Evolutionary conservation across 2,113 vertebrate species (phyloP).

Genomic region (human): DNA sequence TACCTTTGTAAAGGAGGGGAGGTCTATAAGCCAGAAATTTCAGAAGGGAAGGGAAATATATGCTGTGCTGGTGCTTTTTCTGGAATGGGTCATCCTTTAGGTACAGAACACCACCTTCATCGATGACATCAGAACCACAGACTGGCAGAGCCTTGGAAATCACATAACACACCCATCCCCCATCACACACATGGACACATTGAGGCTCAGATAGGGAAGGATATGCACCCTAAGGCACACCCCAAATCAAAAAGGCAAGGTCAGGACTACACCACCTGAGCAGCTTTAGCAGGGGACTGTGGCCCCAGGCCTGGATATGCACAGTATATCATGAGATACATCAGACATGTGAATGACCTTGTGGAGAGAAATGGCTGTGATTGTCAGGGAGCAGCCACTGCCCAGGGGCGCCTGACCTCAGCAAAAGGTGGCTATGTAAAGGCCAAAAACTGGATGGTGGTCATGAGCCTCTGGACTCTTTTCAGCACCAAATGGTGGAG

Average conservation of each 20-base stretch:
- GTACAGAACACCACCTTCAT: background rate
- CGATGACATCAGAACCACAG: background rate
- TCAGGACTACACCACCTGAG: background rate
- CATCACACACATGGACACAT: background rate
- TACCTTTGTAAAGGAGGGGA: background rate
- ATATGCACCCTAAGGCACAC: background rate
- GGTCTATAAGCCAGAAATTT: background rate
- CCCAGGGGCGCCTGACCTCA: conserved; percentile 44
- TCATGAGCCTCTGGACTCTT: conserved; percentile 54
- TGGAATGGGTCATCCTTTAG: background rate
- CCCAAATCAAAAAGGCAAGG: background rate
- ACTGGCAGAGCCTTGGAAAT: background rate
- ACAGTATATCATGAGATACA: background rate
- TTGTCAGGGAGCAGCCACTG: conserved; percentile 49
- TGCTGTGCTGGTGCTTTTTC: background rate
- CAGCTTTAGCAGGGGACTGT: background rate
- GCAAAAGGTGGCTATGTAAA: conserved; percentile 31
- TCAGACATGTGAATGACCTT: background rate
- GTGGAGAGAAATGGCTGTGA: background rate
- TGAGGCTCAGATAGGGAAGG: background rate
- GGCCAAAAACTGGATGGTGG: conserved; percentile 37
- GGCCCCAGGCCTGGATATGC: background rate
- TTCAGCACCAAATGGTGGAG: conserved; percentile 69
- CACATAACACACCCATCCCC: background rate
- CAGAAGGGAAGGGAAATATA: conserved; percentile 8